Evolutionary conservation across 2,888 invertebrate species (phyloP).

Genomic region (Onchidella celtica): DNA sequence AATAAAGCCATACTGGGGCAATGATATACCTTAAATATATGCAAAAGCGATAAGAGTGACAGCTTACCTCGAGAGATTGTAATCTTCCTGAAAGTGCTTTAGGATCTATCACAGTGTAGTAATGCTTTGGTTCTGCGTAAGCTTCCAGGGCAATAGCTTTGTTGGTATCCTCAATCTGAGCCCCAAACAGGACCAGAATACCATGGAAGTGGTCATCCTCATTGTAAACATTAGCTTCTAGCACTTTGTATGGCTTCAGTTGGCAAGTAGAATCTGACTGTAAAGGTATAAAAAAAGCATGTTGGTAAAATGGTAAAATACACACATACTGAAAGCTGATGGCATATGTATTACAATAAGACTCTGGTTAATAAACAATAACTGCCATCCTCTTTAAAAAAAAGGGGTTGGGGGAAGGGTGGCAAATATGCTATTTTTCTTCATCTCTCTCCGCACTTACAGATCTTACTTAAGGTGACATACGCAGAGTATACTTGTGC

Average conservation of each 20-base stretch:
- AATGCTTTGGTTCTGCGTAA: constrained; percentile 81
- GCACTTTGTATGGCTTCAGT: constrained; percentile 63
- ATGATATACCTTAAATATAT: background rate
- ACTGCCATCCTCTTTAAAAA: too few species aligned
- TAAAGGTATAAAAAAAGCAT: background rate
- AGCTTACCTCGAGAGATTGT: constrained; percentile 70
- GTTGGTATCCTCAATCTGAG: constrained; percentile 56
- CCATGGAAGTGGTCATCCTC: constrained; percentile 73
- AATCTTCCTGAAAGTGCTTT: constrained; percentile 70
- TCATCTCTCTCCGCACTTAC: too few species aligned
- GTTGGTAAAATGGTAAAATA: too few species aligned
- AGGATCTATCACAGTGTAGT: constrained; percentile 67
- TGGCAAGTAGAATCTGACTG: constrained; percentile 54
- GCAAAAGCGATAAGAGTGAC: background rate
- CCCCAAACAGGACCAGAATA: constrained; percentile 66
- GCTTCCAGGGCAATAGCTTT: constrained; percentile 83
- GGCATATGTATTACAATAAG: too few species aligned
- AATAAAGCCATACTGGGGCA: too few species aligned
- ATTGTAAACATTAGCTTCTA: constrained; percentile 71
- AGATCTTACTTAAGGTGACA: too few species aligned
- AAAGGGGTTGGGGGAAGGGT: too few species aligned
- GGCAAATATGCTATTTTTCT: too few species aligned
- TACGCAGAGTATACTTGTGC: too few species aligned
- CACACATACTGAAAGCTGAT: too few species aligned
- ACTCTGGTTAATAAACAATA: too few species aligned